phyloP scores from a whole-genome alignment of 2,888 invertebrate genomes.

The Patella ulyssiponensis region DNA sequence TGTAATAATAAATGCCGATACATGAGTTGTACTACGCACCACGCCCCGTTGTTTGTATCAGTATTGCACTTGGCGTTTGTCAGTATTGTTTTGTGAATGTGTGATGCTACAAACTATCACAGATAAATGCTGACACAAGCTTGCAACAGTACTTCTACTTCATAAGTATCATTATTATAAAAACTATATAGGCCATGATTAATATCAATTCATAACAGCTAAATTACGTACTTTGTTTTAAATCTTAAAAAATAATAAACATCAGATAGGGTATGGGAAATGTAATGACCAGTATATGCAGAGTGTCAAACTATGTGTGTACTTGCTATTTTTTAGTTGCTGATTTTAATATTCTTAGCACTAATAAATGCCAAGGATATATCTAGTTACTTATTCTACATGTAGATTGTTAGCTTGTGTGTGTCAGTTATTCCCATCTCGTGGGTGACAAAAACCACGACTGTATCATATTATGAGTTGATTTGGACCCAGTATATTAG shows the following conservation, averaged over 20 bases:
- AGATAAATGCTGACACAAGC: neutral
- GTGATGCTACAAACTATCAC: neutral
- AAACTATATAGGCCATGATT: neutral
- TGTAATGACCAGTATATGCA: neutral
- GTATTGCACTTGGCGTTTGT: neutral
- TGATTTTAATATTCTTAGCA: neutral
- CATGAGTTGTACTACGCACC: no score
- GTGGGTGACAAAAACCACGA: no score
- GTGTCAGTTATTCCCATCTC: no score
- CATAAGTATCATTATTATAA: neutral
- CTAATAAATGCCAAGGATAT: conserved; percentile 15
- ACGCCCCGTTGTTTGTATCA: no score
- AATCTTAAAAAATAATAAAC: no score
- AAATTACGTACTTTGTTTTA: no score
- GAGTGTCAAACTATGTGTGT: no score
- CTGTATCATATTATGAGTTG: no score
- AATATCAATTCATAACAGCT: no score
- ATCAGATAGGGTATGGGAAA: neutral
- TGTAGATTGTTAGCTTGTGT: no score
- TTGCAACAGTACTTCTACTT: neutral
- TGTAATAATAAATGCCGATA: no score
- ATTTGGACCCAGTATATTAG: no score
- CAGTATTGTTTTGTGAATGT: neutral
- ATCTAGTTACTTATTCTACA: neutral
- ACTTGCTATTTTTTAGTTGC: neutral